These are phyloP conservation scores for Nipponacmea schrenckii DNA, from an alignment of 2,888 invertebrate species.

Conservation along the genomic window DNA sequence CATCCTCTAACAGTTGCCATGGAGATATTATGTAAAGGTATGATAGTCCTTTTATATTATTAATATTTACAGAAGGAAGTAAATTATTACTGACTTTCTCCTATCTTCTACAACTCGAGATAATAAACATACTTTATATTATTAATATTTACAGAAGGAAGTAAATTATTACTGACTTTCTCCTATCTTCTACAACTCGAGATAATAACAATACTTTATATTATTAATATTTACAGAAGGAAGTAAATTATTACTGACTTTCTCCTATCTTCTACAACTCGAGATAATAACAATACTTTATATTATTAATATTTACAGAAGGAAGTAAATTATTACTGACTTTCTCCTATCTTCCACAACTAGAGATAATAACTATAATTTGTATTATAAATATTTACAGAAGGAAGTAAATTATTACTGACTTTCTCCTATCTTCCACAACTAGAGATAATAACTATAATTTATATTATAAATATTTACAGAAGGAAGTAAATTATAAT, in stretches of 20 bases:
- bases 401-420: no score
- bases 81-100: conserved; percentile 74
- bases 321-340: conserved; percentile 71
- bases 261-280: conserved; percentile 78
- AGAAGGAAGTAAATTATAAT: no score
- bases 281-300: conserved; percentile 79
- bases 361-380: conserved; percentile 83
- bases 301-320: conserved; percentile 66
- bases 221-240: conserved; percentile 68
- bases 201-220: conserved; percentile 77
- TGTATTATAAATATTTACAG: no score
- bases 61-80: conserved; percentile 69
- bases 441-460: no score
- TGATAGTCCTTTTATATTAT: background rate
- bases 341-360: conserved; percentile 77
- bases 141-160: conserved; percentile 69
- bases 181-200: conserved; percentile 78
- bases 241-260: conserved; percentile 71
- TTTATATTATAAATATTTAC: no score
- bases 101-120: conserved; percentile 77
- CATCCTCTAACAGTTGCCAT: conserved; percentile 81
- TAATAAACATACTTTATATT: no score
- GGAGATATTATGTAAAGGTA: conserved; percentile 72
- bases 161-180: conserved; percentile 73
- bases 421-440: no score